Evolutionary conservation across 2,888 invertebrate genomes (phyloP), one percentile per base, ranked within the genome.

Genomic region (Oligia fasciuncula): DNA sequence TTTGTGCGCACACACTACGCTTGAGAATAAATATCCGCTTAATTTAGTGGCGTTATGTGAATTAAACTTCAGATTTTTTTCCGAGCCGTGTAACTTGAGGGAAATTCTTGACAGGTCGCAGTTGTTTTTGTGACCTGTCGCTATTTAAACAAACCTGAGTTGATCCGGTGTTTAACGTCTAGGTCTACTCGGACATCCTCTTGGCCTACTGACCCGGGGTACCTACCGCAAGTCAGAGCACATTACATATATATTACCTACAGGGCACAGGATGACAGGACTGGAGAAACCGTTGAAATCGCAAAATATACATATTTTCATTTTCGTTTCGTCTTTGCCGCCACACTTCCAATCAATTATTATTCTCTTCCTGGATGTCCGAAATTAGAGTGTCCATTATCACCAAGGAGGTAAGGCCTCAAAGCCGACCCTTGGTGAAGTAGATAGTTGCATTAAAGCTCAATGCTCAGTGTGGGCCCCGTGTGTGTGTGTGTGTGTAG

Each of bases 1-100:
- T 91, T 88, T 76, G 84, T 87, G 83, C 77, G 87, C 76, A 75
- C 75, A 72, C 63, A 68, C 73, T 23, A 13, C 66, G 40, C 43
- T 76, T 69, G 17, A 76, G 51, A 77, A 81, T 71, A 72, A 77
- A 80, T 77, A 76, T 77, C 67, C 54, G 65, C 57, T 71, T 78
- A 79, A 77, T 79, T 35, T 76, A 63, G 51, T 72, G 51, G 51
- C 51, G 46, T 60, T 35, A 66, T 43, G 49, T 35, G 13, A 51
- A 73, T 70, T 71, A n/a, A 72, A 70, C 5, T 49, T 62, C 2
- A 40, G 19, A 72, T 69, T 80, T 66, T 63, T 40, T 70, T 40
- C 8, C 19, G 51, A 68, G n/a, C 13, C 11, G 49, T n/a, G 29
- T 63, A 14, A 57, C 17, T 23, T 13, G 4, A 40, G 29, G 29